Percentiles rank a stretch among this genome's conserved stretches.
These are phyloP conservation scores for Tribolium madens DNA, from an alignment of 1,140 invertebrate genomes.

Conservation along the genomic window DNA sequence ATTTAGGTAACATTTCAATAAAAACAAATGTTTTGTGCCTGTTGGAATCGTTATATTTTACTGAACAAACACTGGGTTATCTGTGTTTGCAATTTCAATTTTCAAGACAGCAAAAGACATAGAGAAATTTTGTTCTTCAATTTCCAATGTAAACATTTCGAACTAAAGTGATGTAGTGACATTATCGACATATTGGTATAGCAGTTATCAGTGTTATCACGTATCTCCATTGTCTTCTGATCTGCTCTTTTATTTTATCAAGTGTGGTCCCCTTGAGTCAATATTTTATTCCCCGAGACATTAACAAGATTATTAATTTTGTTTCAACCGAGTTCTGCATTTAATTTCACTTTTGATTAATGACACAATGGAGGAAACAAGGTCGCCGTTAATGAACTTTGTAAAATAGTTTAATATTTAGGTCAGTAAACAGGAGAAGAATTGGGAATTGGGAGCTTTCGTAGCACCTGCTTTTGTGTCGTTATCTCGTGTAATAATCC, in stretches of 20 bases:
- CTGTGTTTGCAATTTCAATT: background rate
- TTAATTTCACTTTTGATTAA: conserved; percentile 25
- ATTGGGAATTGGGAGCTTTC: background rate
- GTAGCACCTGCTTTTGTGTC: conserved; percentile 20
- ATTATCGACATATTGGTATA: conserved; percentile 7
- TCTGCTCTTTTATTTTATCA: conserved; percentile 15
- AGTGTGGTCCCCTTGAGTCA: background rate
- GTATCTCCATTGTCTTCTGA: background rate
- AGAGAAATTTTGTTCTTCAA: background rate
- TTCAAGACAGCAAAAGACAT: background rate
- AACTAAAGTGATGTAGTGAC: background rate
- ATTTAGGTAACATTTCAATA: background rate
- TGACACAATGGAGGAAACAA: background rate
- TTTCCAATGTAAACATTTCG: background rate
- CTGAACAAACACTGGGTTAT: background rate
- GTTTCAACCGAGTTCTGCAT: conserved; percentile 1
- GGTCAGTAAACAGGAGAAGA: background rate
- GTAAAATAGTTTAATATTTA: background rate
- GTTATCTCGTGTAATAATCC: conserved; percentile 35
- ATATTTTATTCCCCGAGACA: background rate
- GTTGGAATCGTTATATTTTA: background rate
- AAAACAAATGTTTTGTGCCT: background rate
- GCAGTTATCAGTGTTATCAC: conserved; percentile 9
- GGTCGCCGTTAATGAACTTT: background rate
- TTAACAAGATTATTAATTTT: conserved; percentile 30